Conservation (phyloP, 2,113 vertebrate species). For the Neogobius melanostomus region DNA sequence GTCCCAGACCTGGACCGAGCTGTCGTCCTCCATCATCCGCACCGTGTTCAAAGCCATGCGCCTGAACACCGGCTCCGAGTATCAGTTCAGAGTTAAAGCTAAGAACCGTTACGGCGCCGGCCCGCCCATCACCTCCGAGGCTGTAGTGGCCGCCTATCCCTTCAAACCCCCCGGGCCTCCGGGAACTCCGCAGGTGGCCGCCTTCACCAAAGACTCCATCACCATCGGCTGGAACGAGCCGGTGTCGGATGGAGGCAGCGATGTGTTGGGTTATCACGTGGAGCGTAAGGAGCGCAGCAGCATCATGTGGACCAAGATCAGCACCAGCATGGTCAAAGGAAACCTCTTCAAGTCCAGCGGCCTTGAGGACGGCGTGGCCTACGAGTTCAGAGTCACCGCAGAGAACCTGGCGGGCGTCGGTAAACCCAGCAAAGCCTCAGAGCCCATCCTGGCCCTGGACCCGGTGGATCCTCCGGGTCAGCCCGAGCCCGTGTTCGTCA, state of each 20-base stretch:
- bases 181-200: constrained; percentile 89
- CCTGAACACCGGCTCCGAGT: constrained; percentile 91
- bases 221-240: constrained; percentile 97
- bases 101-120: constrained; percentile 95
- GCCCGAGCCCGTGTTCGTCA: constrained; percentile 86
- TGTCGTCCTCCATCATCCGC: constrained; percentile 89
- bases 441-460: constrained; percentile 89
- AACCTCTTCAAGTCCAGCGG: constrained; percentile 93
- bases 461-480: constrained; percentile 95
- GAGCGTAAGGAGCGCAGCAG: constrained; percentile 96
- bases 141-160: constrained; percentile 90
- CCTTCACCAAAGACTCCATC: constrained; percentile 93
- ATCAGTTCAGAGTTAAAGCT: constrained; percentile 96
- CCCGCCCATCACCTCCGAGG: constrained; percentile 86
- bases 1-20: constrained; percentile 87
- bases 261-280: constrained; percentile 93
- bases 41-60: constrained; percentile 91
- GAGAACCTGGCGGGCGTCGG: constrained; percentile 96
- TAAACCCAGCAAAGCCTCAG: constrained; percentile 94
- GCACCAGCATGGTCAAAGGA: constrained; percentile 86
- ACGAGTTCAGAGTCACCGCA: constrained; percentile 95
- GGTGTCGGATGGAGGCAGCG: constrained; percentile 92
- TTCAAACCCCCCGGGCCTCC: constrained; percentile 95
- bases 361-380: constrained; percentile 90
- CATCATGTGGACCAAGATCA: constrained; percentile 93